phyloP scores from a whole-genome alignment of 1,140 invertebrate species.

The Listronotus oregonensis region DNA sequence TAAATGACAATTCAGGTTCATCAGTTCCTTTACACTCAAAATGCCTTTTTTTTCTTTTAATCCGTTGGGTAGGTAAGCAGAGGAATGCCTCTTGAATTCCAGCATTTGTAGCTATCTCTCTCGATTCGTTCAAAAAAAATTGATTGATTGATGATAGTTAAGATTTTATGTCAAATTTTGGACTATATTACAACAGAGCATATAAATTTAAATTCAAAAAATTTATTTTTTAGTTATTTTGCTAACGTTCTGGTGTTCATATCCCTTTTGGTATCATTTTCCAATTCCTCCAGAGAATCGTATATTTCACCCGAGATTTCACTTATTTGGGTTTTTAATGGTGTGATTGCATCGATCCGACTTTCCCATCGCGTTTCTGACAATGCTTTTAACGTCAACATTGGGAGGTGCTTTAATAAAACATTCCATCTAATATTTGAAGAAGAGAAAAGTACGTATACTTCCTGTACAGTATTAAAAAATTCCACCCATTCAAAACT shows the following conservation, averaged over 20 bases:
- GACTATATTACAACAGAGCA: conserved; percentile 17
- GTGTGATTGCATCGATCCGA: conserved; percentile 12
- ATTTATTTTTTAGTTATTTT: neutral
- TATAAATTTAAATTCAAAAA: conserved; percentile 19
- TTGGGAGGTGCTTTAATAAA: conserved; percentile 10
- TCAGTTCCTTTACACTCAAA: conserved; percentile 15
- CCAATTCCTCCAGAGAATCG: conserved; percentile 2
- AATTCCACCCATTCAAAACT: conserved; percentile 7
- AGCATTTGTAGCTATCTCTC: conserved; percentile 5
- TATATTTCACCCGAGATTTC: too few relatives aligned
- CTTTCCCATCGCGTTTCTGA: conserved; percentile 22
- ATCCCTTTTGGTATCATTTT: conserved; percentile 7
- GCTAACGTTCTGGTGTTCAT: neutral
- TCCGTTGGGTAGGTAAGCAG: conserved; percentile 1
- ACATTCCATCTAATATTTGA: conserved; percentile 21
- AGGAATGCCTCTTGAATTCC: neutral
- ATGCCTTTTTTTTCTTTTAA: conserved; percentile 16
- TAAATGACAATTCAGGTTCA: conserved; percentile 12
- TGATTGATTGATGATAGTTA: neutral
- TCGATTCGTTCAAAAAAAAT: neutral
- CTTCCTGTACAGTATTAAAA: conserved; percentile 20
- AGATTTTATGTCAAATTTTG: conserved; percentile 11
- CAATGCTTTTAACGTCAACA: conserved; percentile 12
- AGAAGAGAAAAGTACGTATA: conserved; percentile 18
- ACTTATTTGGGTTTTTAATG: neutral